Base-by-base conservation (phyloP, 2,113 vertebrate species). In the Sardina pilchardus region DNA sequence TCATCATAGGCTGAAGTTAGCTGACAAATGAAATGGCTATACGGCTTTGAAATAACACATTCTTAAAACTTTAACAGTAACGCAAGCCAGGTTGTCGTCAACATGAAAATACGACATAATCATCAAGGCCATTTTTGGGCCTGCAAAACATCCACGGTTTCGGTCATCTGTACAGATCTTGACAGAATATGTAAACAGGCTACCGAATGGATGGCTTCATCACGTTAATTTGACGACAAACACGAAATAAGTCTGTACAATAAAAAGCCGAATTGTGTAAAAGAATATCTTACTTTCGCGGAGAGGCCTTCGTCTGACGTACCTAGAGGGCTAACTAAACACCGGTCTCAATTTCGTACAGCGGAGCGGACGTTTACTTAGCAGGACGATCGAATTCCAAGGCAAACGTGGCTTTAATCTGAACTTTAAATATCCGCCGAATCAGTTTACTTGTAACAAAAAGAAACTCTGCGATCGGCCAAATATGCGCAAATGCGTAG, bases 81-180 rank as follows among this genome's bases (percentile, higher is more conserved):
- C 14, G 67, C 42, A 39, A 10, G 30, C 17, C 19, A 43, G 82
- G 59, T 67, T 56, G 67, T 75, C 81, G 30, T 47, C 34, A 86
- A 50, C 47, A 36, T 59, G 19, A 86, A 87, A 85, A 86, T 78
- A 88, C 87, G 85, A 84, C 85, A 88, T 86, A 83, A 85, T 85
- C 80, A 85, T 45, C 63, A 42, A 86, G 87, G 87, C 87, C 87
- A 78, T 80, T 71, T 36, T 43, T 56, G 86, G 87, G 87, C 87
- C 87, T 81, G 67, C 12, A 75, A 75, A 75, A 34, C 26, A 75
- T 34, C 67, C 67, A 75, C 67, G 30, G 30, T 75, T 34, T 75
- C 10, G 30, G 26, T 75, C 30, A 30, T 67, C 59, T 75, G 12
- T 16, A 16, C 34, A 36, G 30, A 75, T 75, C 26, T 75, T 36